A percentile compares a stretch with the other conserved stretches of the same genome.
These are phyloP conservation scores for Thunnus thynnus DNA, from an alignment of 2,113 vertebrate genomes.

Conservation along the genomic window DNA sequence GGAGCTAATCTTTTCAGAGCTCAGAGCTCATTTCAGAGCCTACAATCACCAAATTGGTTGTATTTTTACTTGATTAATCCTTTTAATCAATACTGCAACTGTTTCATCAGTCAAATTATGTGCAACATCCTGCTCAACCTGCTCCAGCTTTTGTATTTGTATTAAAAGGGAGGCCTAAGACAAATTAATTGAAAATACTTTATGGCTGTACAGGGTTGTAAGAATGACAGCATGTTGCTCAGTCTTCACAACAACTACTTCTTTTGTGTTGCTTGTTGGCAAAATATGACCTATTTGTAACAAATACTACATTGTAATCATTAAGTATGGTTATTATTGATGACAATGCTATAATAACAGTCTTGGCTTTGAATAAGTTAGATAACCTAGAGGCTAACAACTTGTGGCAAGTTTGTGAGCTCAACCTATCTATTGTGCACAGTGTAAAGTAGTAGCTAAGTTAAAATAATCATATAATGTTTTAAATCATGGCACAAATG, in stretches of 20 bases:
- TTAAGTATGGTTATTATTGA: conserved; percentile 6
- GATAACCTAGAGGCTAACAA: background rate
- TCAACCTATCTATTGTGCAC: background rate
- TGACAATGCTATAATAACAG: background rate
- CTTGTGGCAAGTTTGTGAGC: background rate
- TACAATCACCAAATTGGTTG: background rate
- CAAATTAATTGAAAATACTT: background rate
- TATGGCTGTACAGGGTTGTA: background rate
- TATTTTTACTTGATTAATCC: background rate
- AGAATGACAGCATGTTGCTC: background rate
- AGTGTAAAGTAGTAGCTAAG: background rate
- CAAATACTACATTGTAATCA: background rate
- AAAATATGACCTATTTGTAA: background rate
- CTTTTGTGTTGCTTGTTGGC: background rate
- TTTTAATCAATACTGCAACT: background rate
- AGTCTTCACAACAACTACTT: too few relatives aligned
- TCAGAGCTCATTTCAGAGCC: background rate
- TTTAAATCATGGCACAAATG: background rate
- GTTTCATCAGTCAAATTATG: background rate
- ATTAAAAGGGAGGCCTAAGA: background rate
- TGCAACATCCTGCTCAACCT: background rate
- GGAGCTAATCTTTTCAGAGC: background rate
- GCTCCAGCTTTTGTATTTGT: background rate
- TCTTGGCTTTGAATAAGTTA: conserved; percentile 5
- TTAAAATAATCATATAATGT: too few relatives aligned